phyloP scores from a whole-genome alignment of 1,140 invertebrate genomes.

The Cydia fagiglandana region DNA sequence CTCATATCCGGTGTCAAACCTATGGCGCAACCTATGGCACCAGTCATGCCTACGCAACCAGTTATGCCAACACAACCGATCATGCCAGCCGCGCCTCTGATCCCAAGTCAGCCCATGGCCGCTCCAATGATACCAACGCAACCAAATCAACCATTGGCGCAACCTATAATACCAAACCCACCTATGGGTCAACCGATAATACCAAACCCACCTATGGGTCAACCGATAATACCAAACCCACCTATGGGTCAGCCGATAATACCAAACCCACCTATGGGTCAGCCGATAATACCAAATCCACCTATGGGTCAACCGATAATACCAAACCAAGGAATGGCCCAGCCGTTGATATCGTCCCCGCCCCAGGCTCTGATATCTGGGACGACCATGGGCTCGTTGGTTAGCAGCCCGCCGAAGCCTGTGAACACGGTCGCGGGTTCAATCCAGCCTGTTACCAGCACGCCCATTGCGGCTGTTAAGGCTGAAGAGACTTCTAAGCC shows the following conservation, averaged over 20 bases:
- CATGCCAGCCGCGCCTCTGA: slow-evolving; percentile 46
- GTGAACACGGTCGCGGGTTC: slow-evolving; percentile 42
- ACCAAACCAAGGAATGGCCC: too few species aligned
- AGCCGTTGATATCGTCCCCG: slow-evolving; percentile 48
- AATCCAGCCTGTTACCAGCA: slow-evolving; percentile 62
- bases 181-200: slow-evolving; percentile 39
- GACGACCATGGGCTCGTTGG: slow-evolving; percentile 50
- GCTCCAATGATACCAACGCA: slow-evolving; percentile 48
- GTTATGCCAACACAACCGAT: slow-evolving; percentile 37
- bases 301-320: slow-evolving; percentile 36
- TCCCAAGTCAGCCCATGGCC: slow-evolving; percentile 42
- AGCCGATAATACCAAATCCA: slow-evolving; percentile 31
- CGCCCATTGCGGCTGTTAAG: slow-evolving; percentile 62
- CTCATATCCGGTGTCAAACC: slow-evolving; percentile 70
- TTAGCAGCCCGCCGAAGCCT: slow-evolving; percentile 53
- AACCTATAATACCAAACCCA: slow-evolving; percentile 37
- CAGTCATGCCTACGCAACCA: slow-evolving; percentile 35
- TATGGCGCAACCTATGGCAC: slow-evolving; percentile 25
- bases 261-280: slow-evolving; percentile 32
- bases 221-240: slow-evolving; percentile 30
- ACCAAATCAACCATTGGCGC: slow-evolving; percentile 34
- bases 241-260: not conserved
- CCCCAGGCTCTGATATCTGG: slow-evolving; percentile 41
- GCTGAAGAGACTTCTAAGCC: slow-evolving; percentile 65
- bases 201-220: slow-evolving; percentile 32